Conservation (phyloP, 2,888 invertebrate species). For the Andrena minutula region DNA sequence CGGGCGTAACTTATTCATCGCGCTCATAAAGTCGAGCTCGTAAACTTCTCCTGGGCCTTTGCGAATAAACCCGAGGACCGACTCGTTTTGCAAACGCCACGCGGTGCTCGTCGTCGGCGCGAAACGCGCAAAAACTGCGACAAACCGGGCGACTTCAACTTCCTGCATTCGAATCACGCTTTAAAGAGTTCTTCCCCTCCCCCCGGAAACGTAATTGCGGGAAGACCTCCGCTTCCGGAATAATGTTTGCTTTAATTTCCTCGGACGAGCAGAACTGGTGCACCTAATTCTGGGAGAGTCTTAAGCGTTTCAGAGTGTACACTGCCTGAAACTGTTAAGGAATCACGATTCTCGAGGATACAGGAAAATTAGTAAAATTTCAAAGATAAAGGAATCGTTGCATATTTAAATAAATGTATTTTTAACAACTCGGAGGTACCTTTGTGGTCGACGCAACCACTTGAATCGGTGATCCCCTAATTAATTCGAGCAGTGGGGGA, state of each 20-base stretch:
- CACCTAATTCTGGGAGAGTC: not conserved
- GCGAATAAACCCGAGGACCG: conserved; percentile 2
- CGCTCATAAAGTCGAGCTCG: conserved; percentile 69
- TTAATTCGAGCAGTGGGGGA: too few species aligned
- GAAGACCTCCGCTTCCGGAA: not conserved
- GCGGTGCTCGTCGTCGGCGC: not conserved
- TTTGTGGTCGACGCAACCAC: too few species aligned
- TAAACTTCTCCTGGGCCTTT: conserved; percentile 58
- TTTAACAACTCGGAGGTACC: too few species aligned
- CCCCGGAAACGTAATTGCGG: not conserved
- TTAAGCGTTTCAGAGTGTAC: not conserved
- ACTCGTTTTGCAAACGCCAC: not conserved
- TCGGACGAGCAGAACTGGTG: not conserved
- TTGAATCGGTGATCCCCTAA: too few species aligned
- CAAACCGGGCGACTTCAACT: conserved; percentile 25
- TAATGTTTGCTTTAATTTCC: conserved; percentile 1
- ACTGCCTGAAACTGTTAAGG: not conserved
- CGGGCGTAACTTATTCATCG: conserved; percentile 73
- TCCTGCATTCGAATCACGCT: conserved; percentile 57
- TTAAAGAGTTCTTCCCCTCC: conserved; percentile 28
- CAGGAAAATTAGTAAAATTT: not conserved
- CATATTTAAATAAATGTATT: too few species aligned
- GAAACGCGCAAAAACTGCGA: conserved; percentile 13
- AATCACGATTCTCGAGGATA: not conserved
- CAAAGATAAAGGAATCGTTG: too few species aligned